Evolutionary conservation across 2,888 invertebrate species (phyloP).

Genomic region (Alentia gelatinosa): DNA sequence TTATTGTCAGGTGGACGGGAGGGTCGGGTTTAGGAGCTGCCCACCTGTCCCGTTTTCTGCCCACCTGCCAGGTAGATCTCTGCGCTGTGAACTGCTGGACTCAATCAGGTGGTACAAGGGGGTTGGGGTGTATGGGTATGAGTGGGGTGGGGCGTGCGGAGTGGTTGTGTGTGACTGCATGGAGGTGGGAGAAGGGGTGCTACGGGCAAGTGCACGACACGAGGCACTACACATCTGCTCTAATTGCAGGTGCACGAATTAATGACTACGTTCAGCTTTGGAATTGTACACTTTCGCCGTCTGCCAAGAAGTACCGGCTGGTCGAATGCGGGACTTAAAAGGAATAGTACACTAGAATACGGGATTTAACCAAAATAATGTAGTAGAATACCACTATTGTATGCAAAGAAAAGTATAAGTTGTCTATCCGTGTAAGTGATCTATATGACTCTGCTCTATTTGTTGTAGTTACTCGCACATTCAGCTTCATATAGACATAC

Average conservation of each 20-base stretch:
- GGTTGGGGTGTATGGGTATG: neutral
- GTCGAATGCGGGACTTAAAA: too few species aligned
- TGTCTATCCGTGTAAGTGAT: too few species aligned
- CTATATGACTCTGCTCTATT: too few species aligned
- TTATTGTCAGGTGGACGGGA: neutral
- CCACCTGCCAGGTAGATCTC: neutral
- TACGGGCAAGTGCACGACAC: neutral
- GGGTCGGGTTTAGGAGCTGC: neutral
- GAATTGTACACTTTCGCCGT: neutral
- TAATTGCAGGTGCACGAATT: slow-evolving; percentile 16
- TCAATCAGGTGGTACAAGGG: neutral
- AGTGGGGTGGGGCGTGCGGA: neutral
- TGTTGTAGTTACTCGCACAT: too few species aligned
- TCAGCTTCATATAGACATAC: too few species aligned
- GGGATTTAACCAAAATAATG: too few species aligned
- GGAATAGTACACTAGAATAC: too few species aligned
- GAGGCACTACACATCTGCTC: slow-evolving; percentile 1
- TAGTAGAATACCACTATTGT: too few species aligned
- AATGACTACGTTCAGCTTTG: neutral
- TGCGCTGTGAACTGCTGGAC: neutral
- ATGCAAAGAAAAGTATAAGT: too few species aligned
- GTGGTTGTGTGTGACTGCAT: too few species aligned
- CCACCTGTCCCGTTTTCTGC: neutral
- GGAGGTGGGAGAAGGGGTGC: neutral
- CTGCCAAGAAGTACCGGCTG: neutral